These are phyloP conservation scores for Sipha flava DNA, from an alignment of 1,140 invertebrate species.

Conservation along the genomic window DNA sequence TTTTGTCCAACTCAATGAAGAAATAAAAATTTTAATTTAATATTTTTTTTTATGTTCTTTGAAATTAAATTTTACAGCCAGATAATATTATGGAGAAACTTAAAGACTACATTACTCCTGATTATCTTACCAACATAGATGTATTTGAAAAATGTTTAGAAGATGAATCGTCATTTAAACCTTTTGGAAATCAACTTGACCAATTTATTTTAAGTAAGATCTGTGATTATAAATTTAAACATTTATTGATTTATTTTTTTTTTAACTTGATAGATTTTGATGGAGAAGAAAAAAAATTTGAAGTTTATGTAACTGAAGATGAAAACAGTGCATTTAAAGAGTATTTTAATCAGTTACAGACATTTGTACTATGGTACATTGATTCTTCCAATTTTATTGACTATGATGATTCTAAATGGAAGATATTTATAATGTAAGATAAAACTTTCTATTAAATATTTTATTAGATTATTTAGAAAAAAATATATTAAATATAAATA, in stretches of 20 bases:
- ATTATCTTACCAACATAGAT: constrained; percentile 58
- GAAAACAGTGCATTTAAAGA: not conserved
- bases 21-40: not conserved
- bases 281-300: not conserved
- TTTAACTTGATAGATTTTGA: not conserved
- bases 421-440: constrained; percentile 80
- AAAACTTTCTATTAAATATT: not conserved
- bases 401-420: constrained; percentile 84
- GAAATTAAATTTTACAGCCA: constrained; percentile 47
- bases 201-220: constrained; percentile 44
- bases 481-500: not conserved
- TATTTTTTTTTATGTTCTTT: not conserved
- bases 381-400: constrained; percentile 90
- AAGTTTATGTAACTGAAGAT: not conserved
- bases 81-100: constrained; percentile 72
- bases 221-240: not conserved
- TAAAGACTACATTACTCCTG: constrained; percentile 48
- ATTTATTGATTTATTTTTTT: not conserved
- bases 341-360: constrained; percentile 62
- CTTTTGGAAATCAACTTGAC: constrained; percentile 60
- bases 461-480: not conserved
- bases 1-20: too few relatives aligned
- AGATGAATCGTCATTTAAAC: constrained; percentile 64
- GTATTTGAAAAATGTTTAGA: constrained; percentile 56
- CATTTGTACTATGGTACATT: constrained; percentile 89